Percentiles rank a stretch among this genome's conserved stretches.
These are phyloP conservation scores for Acrocephalus arundinaceus DNA, from an alignment of 2,113 vertebrate species.

Conservation along the genomic window DNA sequence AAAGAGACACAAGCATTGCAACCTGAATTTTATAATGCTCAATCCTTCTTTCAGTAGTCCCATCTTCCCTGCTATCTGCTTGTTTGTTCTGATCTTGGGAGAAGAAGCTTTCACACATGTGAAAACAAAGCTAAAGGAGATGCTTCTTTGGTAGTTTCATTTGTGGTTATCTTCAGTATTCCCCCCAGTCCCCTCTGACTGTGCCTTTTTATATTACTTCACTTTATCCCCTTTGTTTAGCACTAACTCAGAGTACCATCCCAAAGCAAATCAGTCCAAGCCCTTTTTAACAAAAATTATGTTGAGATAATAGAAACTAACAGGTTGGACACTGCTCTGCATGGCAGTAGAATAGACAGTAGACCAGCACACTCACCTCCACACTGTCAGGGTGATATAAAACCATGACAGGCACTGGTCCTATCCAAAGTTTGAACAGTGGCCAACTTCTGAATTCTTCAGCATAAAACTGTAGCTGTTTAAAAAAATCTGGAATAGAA, in stretches of 20 bases:
- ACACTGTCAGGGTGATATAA: conserved; percentile 84
- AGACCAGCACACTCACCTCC: conserved; percentile 78
- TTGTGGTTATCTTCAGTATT: background rate
- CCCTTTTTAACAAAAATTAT: background rate
- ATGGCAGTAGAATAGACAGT: background rate
- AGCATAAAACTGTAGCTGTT: conserved; percentile 70
- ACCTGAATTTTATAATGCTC: background rate
- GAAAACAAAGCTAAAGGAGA: background rate
- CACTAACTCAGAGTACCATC: background rate
- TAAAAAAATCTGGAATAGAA: conserved; percentile 85
- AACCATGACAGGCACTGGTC: conserved; percentile 78
- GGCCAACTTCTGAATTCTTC: conserved; percentile 59
- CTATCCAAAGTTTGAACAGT: conserved; percentile 88
- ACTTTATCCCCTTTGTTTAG: background rate
- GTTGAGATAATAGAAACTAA: background rate
- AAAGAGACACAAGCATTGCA: background rate
- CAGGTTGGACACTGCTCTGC: background rate
- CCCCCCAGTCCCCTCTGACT: background rate
- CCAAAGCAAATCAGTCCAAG: background rate
- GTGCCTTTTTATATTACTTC: background rate
- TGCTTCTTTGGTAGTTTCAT: background rate
- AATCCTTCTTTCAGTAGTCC: background rate
- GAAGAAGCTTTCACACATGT: background rate
- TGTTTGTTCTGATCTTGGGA: background rate
- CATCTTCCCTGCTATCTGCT: background rate